Conservation (phyloP, 2,888 invertebrate species). For the Drosophila anomelani region DNA sequence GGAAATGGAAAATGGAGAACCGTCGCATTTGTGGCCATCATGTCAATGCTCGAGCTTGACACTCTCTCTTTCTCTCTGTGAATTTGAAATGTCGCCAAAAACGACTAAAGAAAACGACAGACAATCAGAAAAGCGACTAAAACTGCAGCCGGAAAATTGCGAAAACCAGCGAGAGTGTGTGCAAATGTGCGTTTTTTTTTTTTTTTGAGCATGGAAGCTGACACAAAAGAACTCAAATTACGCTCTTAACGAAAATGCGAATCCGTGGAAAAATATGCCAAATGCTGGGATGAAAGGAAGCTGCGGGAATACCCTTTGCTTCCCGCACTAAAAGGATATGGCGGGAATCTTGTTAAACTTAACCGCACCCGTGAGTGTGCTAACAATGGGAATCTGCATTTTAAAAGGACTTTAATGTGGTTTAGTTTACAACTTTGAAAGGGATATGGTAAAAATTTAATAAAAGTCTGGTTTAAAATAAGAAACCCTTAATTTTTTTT, state of each 20-base stretch:
- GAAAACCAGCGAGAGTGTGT: slow-evolving; percentile 19
- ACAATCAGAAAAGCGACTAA: slow-evolving; percentile 27
- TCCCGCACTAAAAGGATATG: slow-evolving; percentile 22
- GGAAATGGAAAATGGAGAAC: slow-evolving; percentile 31
- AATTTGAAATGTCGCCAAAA: slow-evolving; percentile 76
- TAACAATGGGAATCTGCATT: slow-evolving; percentile 16
- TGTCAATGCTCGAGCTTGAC: slow-evolving; percentile 76
- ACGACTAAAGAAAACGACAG: slow-evolving; percentile 33
- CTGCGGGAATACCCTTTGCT: slow-evolving; percentile 2
- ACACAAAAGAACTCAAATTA: slow-evolving; percentile 51
- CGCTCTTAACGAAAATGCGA: slow-evolving; percentile 57
- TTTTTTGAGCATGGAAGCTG: slow-evolving; percentile 29
- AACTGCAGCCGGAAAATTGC: slow-evolving; percentile 37
- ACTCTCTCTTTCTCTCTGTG: slow-evolving; percentile 51
- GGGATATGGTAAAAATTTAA: background rate
- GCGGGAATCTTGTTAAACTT: slow-evolving; percentile 23
- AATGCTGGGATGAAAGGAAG: slow-evolving; percentile 19
- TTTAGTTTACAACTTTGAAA: background rate
- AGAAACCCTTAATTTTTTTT: background rate
- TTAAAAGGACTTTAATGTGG: background rate
- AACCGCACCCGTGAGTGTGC: slow-evolving; percentile 21
- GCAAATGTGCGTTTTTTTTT: background rate
- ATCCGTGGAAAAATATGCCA: slow-evolving; percentile 45
- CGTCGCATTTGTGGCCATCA: slow-evolving; percentile 69
- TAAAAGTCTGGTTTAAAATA: background rate